These are phyloP conservation scores for Hemicrepidius hirtus DNA, from an alignment of 2,888 invertebrate genomes.

Conservation along the genomic window DNA sequence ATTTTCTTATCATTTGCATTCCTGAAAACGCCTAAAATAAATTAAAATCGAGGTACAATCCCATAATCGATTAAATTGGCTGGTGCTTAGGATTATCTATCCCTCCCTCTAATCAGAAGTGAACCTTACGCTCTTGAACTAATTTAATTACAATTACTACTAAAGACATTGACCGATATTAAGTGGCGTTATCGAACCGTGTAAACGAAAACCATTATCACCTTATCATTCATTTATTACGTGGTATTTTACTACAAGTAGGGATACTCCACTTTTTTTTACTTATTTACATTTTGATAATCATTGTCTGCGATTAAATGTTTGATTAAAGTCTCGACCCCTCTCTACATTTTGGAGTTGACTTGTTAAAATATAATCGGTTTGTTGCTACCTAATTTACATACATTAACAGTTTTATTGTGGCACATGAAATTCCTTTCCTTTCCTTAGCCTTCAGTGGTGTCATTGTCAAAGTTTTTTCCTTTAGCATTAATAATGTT, in stretches of 20 bases:
- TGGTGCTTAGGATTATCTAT: neutral
- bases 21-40: no score
- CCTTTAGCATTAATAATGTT: neutral
- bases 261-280: neutral
- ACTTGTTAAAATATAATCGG: no score
- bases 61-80: neutral
- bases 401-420: slow-evolving; percentile 10
- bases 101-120: neutral
- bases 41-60: no score
- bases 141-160: slow-evolving; percentile 16
- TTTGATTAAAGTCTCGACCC: no score
- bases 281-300: no score
- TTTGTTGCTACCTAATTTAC: neutral
- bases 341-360: no score
- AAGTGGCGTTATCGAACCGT: slow-evolving; percentile 24
- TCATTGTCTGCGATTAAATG: no score
- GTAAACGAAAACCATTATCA: slow-evolving; percentile 8
- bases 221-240: neutral
- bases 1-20: no score
- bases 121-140: slow-evolving; percentile 26
- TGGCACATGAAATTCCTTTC: slow-evolving; percentile 7
- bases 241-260: neutral
- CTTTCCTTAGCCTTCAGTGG: neutral
- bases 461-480: slow-evolving; percentile 21
- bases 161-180: slow-evolving; percentile 36